Evolutionary conservation across 2,888 invertebrate species (phyloP).

Genomic region (Nymphalis c-album): DNA sequence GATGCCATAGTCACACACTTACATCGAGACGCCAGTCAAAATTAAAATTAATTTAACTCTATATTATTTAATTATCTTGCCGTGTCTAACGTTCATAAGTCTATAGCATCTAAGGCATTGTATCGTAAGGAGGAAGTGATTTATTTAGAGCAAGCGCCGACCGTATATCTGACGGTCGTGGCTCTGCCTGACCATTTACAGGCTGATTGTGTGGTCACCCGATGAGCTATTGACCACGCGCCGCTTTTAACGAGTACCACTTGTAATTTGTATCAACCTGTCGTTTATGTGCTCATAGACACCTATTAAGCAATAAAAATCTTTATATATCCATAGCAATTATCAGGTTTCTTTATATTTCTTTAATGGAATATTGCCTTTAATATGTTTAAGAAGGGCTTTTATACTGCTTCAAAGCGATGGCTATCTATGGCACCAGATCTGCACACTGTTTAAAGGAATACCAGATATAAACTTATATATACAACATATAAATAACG

Average conservation of each 20-base stretch:
- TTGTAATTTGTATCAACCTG: constrained; percentile 45
- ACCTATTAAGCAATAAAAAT: background rate
- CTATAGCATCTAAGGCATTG: constrained; percentile 46
- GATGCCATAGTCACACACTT: no score
- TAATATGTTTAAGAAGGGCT: no score
- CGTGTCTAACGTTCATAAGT: constrained; percentile 11
- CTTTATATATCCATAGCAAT: background rate
- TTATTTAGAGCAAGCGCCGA: constrained; percentile 68
- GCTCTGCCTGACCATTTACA: constrained; percentile 59
- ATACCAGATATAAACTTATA: no score
- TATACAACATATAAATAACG: no score
- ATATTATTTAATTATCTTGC: background rate
- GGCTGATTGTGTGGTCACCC: constrained; percentile 57
- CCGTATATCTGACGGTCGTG: constrained; percentile 74
- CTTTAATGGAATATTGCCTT: no score
- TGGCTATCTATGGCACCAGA: no score
- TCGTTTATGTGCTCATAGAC: constrained; percentile 21
- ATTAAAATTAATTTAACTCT: background rate
- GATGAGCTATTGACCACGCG: constrained; percentile 48
- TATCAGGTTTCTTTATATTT: background rate
- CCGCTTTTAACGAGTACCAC: constrained; percentile 46
- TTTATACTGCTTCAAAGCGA: no score
- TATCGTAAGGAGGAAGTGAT: constrained; percentile 75
- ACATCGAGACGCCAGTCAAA: background rate
- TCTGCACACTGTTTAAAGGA: no score